These are phyloP conservation scores for Acipenser oxyrinchus DNA, from an alignment of 2,797 vertebrate species.

Conservation along the genomic window DNA sequence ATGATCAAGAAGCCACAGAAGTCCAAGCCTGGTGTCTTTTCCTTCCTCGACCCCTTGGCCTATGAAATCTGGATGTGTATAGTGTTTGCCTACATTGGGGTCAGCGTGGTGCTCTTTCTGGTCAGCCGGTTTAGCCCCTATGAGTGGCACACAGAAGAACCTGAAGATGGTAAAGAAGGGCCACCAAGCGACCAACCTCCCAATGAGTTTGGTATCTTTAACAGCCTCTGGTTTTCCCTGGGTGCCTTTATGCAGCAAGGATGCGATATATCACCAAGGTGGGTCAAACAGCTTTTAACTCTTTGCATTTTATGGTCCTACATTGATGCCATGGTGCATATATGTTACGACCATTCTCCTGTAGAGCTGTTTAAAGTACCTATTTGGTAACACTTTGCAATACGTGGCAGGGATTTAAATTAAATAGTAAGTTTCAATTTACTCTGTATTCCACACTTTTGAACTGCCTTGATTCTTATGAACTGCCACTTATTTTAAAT, in stretches of 20 bases:
- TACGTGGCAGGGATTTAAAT: not conserved
- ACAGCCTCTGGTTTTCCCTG: slow-evolving; percentile 98
- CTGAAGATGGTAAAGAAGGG: slow-evolving; percentile 87
- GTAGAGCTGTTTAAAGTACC: not conserved
- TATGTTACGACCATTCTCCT: slow-evolving; percentile 10
- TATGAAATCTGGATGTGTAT: slow-evolving; percentile 99
- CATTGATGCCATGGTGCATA: slow-evolving; percentile 14
- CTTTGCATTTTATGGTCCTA: slow-evolving; percentile 33
- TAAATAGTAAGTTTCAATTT: not conserved
- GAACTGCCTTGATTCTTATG: too few relatives aligned
- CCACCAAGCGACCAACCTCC: slow-evolving; percentile 89
- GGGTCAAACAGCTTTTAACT: slow-evolving; percentile 44
- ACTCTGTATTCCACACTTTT: too few relatives aligned
- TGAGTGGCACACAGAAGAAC: slow-evolving; percentile 95
- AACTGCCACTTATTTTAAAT: too few relatives aligned
- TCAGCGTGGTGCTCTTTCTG: slow-evolving; percentile 96
- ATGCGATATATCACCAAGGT: slow-evolving; percentile 98
- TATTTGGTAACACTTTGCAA: slow-evolving; percentile 2
- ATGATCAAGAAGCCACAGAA: slow-evolving; percentile 99
- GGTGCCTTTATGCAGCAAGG: slow-evolving; percentile 99
- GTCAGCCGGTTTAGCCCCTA: slow-evolving; percentile 97
- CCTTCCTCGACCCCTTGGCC: slow-evolving; percentile 94
- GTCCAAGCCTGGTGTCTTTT: slow-evolving; percentile 97
- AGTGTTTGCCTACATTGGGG: slow-evolving; percentile 96
- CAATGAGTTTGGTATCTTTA: slow-evolving; percentile 98